Conservation (phyloP, 2,113 vertebrate genomes). For the Macquaria ambigua region DNA sequence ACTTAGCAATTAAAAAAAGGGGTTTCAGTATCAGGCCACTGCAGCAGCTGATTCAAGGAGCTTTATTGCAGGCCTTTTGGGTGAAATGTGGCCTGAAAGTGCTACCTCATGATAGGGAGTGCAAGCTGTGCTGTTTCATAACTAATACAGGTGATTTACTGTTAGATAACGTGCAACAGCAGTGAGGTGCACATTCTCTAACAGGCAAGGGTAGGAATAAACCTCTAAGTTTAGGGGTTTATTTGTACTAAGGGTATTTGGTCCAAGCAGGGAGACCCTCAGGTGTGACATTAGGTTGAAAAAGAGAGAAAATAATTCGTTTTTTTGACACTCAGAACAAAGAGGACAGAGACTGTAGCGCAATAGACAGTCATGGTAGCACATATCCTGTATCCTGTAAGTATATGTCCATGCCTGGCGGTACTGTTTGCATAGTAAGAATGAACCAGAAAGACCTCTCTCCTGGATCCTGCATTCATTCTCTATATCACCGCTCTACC, state of each 20-base stretch:
- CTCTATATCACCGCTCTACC: not conserved
- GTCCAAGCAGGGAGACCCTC: not conserved
- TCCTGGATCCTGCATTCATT: slow-evolving; percentile 7
- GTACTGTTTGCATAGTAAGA: slow-evolving; percentile 10
- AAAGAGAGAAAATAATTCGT: not conserved
- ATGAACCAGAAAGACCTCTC: slow-evolving; percentile 15
- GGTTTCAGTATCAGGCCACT: not conserved
- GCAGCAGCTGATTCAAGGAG: not conserved
- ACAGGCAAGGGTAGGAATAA: not conserved
- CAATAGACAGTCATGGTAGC: not conserved
- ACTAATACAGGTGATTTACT: slow-evolving; percentile 46
- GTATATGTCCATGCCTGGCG: not conserved
- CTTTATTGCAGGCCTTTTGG: not conserved
- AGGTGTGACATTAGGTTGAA: not conserved
- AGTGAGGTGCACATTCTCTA: not conserved
- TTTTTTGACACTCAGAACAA: not conserved
- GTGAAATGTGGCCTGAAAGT: slow-evolving; percentile 5
- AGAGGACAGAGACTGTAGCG: not conserved
- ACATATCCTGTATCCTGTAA: not conserved
- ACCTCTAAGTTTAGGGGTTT: not conserved
- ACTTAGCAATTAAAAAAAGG: not conserved
- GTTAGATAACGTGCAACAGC: slow-evolving; percentile 28
- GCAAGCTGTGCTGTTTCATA: slow-evolving; percentile 43
- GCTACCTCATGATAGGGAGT: slow-evolving; percentile 1
- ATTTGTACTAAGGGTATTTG: not conserved